Conservation (phyloP, 2,888 invertebrate genomes). For the Leucania comma region DNA sequence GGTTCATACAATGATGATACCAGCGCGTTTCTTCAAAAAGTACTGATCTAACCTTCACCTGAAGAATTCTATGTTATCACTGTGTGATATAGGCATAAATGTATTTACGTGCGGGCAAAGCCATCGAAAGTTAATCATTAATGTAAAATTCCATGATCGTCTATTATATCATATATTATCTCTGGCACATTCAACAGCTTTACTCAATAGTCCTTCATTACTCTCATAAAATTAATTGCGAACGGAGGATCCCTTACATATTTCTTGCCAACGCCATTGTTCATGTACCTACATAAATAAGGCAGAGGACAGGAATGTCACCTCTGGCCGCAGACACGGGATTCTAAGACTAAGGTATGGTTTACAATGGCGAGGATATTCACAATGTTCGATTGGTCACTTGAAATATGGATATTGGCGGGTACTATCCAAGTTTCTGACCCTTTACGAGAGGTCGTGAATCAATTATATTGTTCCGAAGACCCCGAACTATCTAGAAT, state of each 20-base stretch:
- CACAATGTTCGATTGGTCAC: neutral
- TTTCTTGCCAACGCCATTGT: constrained; percentile 24
- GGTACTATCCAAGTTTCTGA: no score
- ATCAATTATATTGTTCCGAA: constrained; percentile 1
- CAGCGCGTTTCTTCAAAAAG: no score
- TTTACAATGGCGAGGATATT: constrained; percentile 8
- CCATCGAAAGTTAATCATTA: neutral
- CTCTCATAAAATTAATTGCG: constrained; percentile 36
- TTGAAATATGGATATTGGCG: neutral
- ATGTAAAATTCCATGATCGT: neutral
- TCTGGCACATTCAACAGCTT: neutral
- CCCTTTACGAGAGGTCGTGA: neutral
- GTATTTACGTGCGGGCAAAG: no score
- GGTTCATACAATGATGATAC: no score
- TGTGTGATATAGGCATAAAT: no score
- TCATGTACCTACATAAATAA: constrained; percentile 28
- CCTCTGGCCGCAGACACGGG: constrained; percentile 52
- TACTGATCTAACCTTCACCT: no score
- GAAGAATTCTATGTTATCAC: no score
- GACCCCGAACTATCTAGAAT: neutral
- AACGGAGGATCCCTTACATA: constrained; percentile 20
- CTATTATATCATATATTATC: neutral
- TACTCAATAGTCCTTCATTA: constrained; percentile 19
- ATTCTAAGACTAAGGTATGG: constrained; percentile 41
- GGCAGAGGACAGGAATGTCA: constrained; percentile 47